Conservation (phyloP, 1,140 invertebrate genomes). For the Halictus rubicundus region DNA sequence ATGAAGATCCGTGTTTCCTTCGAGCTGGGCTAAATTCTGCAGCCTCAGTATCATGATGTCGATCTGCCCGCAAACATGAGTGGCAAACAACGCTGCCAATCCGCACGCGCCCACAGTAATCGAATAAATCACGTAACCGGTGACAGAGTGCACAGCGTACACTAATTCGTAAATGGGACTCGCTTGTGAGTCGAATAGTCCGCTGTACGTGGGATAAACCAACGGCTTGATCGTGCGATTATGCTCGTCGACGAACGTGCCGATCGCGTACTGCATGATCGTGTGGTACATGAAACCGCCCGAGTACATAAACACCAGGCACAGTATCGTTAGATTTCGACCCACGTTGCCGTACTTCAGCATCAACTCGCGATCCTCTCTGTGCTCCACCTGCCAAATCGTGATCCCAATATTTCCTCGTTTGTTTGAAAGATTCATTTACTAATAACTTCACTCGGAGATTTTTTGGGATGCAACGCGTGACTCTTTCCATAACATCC, state of each 20-base stretch:
- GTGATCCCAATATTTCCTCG: not conserved
- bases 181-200: slow-evolving; percentile 23
- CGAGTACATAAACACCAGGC: slow-evolving; percentile 53
- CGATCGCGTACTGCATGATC: slow-evolving; percentile 30
- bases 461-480: too few species aligned
- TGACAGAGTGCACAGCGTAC: slow-evolving; percentile 42
- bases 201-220: slow-evolving; percentile 52
- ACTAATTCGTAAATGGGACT: slow-evolving; percentile 55
- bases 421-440: not conserved
- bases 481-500: too few species aligned
- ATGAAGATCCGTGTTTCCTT: not conserved
- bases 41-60: slow-evolving; percentile 54
- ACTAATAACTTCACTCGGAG: too few species aligned
- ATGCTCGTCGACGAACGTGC: slow-evolving; percentile 15
- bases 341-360: slow-evolving; percentile 45
- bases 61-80: slow-evolving; percentile 58
- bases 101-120: slow-evolving; percentile 38
- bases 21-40: slow-evolving; percentile 25
- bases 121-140: slow-evolving; percentile 42
- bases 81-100: slow-evolving; percentile 50
- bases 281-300: slow-evolving; percentile 42
- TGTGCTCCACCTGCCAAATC: slow-evolving; percentile 36
- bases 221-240: slow-evolving; percentile 51
- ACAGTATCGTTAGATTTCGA: slow-evolving; percentile 49
- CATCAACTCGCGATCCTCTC: slow-evolving; percentile 30